Evolutionary conservation across 2,888 invertebrate genomes (phyloP), one percentile per base, ranked within the genome.

Genomic region (Diarsia brunnea): DNA sequence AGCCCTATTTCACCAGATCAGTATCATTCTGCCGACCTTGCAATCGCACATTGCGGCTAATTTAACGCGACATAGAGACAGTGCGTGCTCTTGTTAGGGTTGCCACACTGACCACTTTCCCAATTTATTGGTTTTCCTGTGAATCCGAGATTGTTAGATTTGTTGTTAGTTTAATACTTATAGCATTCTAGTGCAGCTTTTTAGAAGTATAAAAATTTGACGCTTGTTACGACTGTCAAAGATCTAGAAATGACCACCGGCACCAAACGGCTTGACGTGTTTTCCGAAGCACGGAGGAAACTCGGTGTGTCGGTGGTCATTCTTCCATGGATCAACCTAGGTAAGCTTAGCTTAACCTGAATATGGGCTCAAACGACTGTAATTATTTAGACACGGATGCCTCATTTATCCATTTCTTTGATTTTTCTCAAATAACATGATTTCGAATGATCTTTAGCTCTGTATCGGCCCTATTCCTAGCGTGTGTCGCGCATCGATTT

Each of bases 401-500:
- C 27, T 27, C 19, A 8, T 27, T 55, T 16, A 7, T 10, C 16
- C 11, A n/a, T 67, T 24, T 53, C 4, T 4, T 68, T 7, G 11
- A 47, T 45, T 8, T 47, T 53, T 16, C 24, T 2, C 24, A 16
- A 27, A 55, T 7, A 1, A 14, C 14, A 63, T 31, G n/a, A 66
- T 49, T n/a, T 67, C 7, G 43, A 27, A 14, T 65, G 45, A 51
- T 31, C 45, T 63, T 51, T 38, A 19, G 24, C 7, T 27, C 16
- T 43, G 81, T 53, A 27, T 51, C 31, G 31, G 19, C 69, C 84
- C 84, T 84, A 84, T 68, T 82, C 79, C 79, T 82, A 84, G 84
- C 75, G 79, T 82, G 73, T 64, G 61, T 75, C 82, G 84, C 81
- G 79, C 79, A 82, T 88, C 88, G 85, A 87, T 88, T 89, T 89